phyloP scores from a whole-genome alignment of 2,888 invertebrate species.

The Anthophora plumipes region DNA sequence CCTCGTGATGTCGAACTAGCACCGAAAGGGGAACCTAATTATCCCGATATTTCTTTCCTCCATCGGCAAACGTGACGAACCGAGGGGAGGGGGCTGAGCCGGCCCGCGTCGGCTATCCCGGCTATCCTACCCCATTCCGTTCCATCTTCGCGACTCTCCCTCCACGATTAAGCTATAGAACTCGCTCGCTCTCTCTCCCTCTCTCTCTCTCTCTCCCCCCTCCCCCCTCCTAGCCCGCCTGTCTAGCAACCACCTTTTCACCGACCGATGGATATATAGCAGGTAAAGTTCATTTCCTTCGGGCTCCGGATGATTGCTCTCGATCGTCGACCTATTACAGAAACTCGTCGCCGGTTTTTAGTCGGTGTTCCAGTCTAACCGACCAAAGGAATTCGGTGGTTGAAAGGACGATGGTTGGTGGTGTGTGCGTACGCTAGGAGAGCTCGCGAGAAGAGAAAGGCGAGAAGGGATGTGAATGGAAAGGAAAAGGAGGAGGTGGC shows the following conservation, averaged over 20 bases:
- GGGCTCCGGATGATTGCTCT: background rate
- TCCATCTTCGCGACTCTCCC: background rate
- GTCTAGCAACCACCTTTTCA: background rate
- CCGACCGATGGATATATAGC: slow-evolving; percentile 46
- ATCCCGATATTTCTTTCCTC: slow-evolving; percentile 53
- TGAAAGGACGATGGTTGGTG: too few species aligned
- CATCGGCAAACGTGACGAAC: slow-evolving; percentile 16
- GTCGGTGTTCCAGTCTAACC: background rate
- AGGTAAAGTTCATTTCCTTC: slow-evolving; percentile 59
- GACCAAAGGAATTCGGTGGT: background rate
- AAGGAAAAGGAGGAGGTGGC: background rate
- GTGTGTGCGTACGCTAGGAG: background rate
- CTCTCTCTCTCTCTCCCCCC: background rate
- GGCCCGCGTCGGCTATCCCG: background rate
- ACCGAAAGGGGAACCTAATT: slow-evolving; percentile 45
- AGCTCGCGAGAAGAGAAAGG: too few species aligned
- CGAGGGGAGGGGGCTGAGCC: too few species aligned
- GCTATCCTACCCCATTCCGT: slow-evolving; percentile 5
- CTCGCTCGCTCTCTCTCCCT: too few species aligned
- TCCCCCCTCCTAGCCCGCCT: background rate
- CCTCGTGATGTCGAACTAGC: slow-evolving; percentile 29
- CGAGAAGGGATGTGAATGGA: background rate
- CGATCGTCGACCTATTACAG: background rate
- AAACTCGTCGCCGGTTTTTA: too few species aligned
- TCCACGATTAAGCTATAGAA: too few species aligned